These are phyloP conservation scores for Brachypterus glaber DNA, from an alignment of 2,888 invertebrate species.

Conservation along the genomic window DNA sequence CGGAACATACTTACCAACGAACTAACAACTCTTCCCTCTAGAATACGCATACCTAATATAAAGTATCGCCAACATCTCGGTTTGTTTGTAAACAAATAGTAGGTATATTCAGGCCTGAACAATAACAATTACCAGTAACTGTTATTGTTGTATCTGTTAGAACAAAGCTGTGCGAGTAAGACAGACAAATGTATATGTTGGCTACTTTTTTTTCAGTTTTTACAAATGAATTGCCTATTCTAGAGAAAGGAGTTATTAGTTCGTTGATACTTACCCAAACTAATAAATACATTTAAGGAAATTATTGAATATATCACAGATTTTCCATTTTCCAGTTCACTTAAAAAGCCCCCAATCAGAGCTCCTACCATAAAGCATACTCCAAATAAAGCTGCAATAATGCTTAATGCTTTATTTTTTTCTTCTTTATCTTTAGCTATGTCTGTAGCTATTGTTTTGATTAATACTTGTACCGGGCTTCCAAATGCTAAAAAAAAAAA, in stretches of 20 bases:
- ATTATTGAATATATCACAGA: constrained; percentile 11
- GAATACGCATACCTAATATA: too few species aligned
- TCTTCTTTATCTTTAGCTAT: constrained; percentile 10
- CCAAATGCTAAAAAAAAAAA: constrained; percentile 9
- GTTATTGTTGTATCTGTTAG: too few species aligned
- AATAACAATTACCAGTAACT: too few species aligned
- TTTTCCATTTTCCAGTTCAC: constrained; percentile 17
- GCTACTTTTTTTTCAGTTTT: too few species aligned
- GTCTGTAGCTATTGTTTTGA: constrained; percentile 6
- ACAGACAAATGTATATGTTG: too few species aligned
- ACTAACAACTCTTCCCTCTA: too few species aligned
- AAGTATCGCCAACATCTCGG: too few species aligned
- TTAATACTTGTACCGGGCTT: constrained; percentile 4
- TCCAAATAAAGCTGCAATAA: constrained; percentile 13
- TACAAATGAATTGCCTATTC: too few species aligned
- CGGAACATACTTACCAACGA: too few species aligned
- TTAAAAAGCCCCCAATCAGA: constrained; percentile 18
- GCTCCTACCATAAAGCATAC: constrained; percentile 17
- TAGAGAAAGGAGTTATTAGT: constrained; percentile 4
- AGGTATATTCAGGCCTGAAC: too few species aligned
- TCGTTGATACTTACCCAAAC: constrained; percentile 6
- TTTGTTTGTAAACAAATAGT: too few species aligned
- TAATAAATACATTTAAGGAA: constrained; percentile 5
- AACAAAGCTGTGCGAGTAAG: too few species aligned
- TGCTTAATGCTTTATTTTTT: constrained; percentile 16